Conservation (phyloP, 2,113 vertebrate species). For the Gavia stellata region DNA sequence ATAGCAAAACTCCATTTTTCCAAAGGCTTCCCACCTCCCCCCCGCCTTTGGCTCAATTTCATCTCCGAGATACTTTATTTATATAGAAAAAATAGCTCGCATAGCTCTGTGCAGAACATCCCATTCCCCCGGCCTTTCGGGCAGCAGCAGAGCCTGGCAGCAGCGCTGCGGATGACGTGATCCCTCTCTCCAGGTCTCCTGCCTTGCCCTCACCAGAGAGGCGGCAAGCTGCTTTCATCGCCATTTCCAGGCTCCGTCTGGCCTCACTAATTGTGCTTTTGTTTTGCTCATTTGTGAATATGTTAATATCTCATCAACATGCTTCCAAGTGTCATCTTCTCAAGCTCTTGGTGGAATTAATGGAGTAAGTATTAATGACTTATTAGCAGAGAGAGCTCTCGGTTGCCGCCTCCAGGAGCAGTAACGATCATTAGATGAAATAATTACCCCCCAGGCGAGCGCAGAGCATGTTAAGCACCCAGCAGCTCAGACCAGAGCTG, state of each 20-base stretch:
- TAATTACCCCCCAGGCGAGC: background rate
- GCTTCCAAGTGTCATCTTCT: background rate
- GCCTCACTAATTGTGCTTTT: background rate
- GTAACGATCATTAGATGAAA: background rate
- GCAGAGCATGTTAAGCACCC: background rate
- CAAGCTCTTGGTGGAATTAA: background rate
- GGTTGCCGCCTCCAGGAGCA: background rate
- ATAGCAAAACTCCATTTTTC: background rate
- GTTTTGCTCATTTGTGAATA: background rate
- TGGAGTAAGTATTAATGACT: accelerated
- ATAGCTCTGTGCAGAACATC: background rate
- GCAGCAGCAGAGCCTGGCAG: background rate
- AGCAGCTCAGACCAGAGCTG: background rate
- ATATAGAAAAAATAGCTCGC: background rate
- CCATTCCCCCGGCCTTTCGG: background rate
- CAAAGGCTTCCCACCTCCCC: background rate
- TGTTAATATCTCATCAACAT: accelerated
- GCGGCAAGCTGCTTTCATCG: background rate
- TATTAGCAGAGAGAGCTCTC: background rate
- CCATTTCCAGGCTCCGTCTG: background rate
- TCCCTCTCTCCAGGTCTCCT: background rate
- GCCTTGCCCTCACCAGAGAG: background rate
- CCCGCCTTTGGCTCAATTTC: background rate
- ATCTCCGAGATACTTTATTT: constrained; percentile 17
- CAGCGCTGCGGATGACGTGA: accelerated